phyloP scores from a whole-genome alignment of 2,888 invertebrate genomes.

The Xanthia icteritia region DNA sequence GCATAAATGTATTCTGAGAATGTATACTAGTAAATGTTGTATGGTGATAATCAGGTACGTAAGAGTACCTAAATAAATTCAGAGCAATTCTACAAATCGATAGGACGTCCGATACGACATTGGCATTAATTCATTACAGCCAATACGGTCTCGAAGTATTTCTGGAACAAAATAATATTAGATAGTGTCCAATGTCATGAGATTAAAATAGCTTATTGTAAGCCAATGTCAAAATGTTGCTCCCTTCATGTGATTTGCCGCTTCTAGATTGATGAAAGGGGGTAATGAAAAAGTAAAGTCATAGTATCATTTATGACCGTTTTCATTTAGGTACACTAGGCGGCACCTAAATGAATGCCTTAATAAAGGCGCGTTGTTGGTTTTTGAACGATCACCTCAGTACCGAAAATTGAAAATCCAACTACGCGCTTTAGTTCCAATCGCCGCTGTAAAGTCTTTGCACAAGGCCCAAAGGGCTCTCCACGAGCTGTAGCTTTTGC shows the following conservation, averaged over 20 bases:
- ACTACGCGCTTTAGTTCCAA: background rate
- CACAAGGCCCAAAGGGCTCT: background rate
- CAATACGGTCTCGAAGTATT: constrained; percentile 37
- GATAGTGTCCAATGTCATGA: background rate
- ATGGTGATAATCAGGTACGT: background rate
- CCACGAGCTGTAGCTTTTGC: background rate
- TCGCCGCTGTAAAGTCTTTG: background rate
- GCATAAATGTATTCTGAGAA: background rate
- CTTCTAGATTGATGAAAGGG: background rate
- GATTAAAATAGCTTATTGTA: constrained; percentile 6
- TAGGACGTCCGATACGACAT: constrained; percentile 46
- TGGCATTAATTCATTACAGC: constrained; percentile 30
- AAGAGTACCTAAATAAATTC: constrained; percentile 9
- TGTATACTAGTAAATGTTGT: background rate
- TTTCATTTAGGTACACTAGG: too few species aligned
- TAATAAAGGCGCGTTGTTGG: background rate
- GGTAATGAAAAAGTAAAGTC: background rate
- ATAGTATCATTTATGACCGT: background rate
- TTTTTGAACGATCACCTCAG: background rate
- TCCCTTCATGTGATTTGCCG: too few species aligned
- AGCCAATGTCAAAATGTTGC: background rate
- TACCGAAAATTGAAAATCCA: background rate
- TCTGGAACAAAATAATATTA: constrained; percentile 21
- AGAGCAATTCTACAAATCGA: constrained; percentile 20
- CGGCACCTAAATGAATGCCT: too few species aligned